These are phyloP conservation scores for Andrena chrysosceles DNA, from an alignment of 2,888 invertebrate species.

Conservation along the genomic window DNA sequence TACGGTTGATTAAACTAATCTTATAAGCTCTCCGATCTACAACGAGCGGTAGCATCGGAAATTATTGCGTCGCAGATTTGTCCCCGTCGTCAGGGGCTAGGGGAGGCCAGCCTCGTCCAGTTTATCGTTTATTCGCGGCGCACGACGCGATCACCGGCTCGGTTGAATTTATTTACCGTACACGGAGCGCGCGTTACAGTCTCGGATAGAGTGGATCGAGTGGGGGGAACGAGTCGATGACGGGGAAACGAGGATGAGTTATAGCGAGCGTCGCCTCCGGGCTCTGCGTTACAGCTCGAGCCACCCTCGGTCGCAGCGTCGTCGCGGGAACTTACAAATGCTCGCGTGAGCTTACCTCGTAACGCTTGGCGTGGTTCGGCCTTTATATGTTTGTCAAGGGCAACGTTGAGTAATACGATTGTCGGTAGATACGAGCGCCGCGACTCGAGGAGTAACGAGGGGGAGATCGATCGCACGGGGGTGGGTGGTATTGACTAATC, in stretches of 20 bases:
- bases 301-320: conserved; percentile 52
- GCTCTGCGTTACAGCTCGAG: conserved; percentile 41
- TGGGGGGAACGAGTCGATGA: conserved; percentile 64
- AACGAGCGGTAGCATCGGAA: conserved; percentile 36
- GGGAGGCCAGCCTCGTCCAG: neutral
- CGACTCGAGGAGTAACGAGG: neutral
- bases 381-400: conserved; percentile 77
- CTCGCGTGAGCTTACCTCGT: conserved; percentile 76
- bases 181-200: conserved; percentile 4
- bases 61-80: conserved; percentile 36
- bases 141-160: conserved; percentile 18
- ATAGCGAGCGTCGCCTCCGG: conserved; percentile 74
- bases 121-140: conserved; percentile 45
- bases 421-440: conserved; percentile 54
- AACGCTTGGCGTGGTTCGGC: conserved; percentile 74
- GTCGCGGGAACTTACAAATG: conserved; percentile 70
- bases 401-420: conserved; percentile 75
- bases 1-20: conserved; percentile 64
- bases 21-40: conserved; percentile 46
- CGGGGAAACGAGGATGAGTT: conserved; percentile 76
- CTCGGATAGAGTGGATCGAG: conserved; percentile 15
- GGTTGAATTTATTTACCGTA: conserved; percentile 40
- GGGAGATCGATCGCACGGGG: neutral
- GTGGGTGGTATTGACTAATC: neutral
- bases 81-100: neutral